Conservation (phyloP, 2,797 vertebrate genomes). For the Orientallactaga sibirica region DNA sequence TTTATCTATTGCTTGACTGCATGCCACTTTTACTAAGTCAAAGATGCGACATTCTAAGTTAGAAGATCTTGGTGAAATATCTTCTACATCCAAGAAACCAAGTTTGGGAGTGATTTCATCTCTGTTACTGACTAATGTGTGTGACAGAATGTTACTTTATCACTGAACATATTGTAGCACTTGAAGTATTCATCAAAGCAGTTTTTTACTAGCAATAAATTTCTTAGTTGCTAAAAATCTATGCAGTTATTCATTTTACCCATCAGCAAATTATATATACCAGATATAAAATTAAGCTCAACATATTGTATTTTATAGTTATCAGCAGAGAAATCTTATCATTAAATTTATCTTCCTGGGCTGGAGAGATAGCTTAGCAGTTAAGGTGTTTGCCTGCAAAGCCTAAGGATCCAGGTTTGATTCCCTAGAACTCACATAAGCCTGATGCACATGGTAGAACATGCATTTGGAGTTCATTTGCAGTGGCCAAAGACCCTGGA, state of each 20-base stretch:
- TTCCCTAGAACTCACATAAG: too few species aligned
- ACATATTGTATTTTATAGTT: slow-evolving; percentile 59
- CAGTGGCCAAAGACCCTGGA: too few species aligned
- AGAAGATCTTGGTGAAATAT: neutral
- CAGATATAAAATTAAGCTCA: slow-evolving; percentile 57
- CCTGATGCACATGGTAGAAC: too few species aligned
- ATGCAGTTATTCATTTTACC: slow-evolving; percentile 62
- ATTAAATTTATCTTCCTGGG: slow-evolving; percentile 68
- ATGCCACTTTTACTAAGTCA: neutral
- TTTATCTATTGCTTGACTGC: neutral
- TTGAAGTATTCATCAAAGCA: slow-evolving; percentile 35
- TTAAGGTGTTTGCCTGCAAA: too few species aligned
- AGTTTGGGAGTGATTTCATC: slow-evolving; percentile 2
- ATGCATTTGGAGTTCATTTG: too few species aligned
- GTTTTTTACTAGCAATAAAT: slow-evolving; percentile 52
- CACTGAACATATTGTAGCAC: neutral
- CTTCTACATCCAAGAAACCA: neutral
- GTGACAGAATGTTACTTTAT: neutral
- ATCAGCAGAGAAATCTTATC: slow-evolving; percentile 27
- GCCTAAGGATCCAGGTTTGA: too few species aligned
- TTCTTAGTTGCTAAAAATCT: slow-evolving; percentile 46
- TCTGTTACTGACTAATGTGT: neutral
- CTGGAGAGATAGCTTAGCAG: too few species aligned
- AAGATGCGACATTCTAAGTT: neutral
- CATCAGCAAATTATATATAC: slow-evolving; percentile 54